Evolutionary conservation across 1,140 invertebrate genomes (phyloP), one percentile per base, ranked within the genome.

Genomic region (Marisa cornuarietis): DNA sequence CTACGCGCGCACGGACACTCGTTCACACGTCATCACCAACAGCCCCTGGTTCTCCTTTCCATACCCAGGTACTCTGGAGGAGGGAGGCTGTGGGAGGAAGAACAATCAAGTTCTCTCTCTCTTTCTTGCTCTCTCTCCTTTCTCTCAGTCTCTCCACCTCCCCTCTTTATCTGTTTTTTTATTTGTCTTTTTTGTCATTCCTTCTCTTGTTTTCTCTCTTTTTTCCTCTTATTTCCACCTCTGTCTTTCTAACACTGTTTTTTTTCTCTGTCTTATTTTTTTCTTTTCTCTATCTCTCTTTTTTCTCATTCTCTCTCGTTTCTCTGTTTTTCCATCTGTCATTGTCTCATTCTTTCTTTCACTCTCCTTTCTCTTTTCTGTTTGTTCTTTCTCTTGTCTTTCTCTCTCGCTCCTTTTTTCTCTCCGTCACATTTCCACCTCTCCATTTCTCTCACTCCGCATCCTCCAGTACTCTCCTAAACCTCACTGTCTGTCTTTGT

Each of bases 21-120:
- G 96, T 84, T 83, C 95, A 0, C 93, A 94, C 80, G 95, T 96
- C 75, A 91, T 96, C 26, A 91, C 91, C 24, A 93, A 95, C 85
- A 94, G 95, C 6, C 93, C 94, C 1, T 96, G 95, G 95, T 95
- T 97, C 86, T 92, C 95, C 42, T 87, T 96, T 24, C 96, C 96
- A 22, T 96, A 96, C 92, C 96, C 96, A 80, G 94, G 94, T 94
- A 42, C 31, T 6, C 0, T 42, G 31, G 31, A 42, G 31, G 1
- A 5, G 31, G 31, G 31, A 5, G 31, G 1, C 3, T 42, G 31
- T 42, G 31, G 6, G 31, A 42, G 31, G 31, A 42, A 42, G 31
- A 42, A 42, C 31, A n/a, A n/a, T n/a, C n/a, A n/a, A n/a, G n/a
- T n/a, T n/a, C n/a, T 42, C 31, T 42, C 31, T 42, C 31, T 42